Conservation (phyloP, 1,140 invertebrate species). For the Manduca sexta region DNA sequence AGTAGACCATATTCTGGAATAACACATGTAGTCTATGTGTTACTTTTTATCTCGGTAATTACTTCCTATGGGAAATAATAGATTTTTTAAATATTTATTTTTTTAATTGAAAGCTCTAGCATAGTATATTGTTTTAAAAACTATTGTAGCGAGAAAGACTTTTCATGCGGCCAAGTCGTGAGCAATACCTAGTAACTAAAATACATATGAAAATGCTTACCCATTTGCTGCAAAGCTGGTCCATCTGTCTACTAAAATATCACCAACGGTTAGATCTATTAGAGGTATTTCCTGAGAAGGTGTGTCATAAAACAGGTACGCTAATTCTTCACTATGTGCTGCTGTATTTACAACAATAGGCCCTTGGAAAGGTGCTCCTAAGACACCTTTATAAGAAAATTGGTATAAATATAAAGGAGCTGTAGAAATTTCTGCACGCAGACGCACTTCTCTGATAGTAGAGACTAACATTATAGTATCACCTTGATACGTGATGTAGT, state of each 20-base stretch:
- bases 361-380: conserved; percentile 32
- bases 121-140: too few relatives aligned
- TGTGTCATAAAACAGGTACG: conserved; percentile 46
- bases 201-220: too few relatives aligned
- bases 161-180: too few relatives aligned
- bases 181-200: too few relatives aligned
- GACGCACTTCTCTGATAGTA: conserved; percentile 43
- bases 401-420: conserved; percentile 48
- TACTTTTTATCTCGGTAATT: too few relatives aligned
- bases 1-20: too few relatives aligned
- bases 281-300: conserved; percentile 7
- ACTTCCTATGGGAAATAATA: too few relatives aligned
- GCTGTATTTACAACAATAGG: conserved; percentile 32
- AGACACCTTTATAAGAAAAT: conserved; percentile 50
- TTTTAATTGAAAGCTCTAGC: too few relatives aligned
- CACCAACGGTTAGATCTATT: conserved; percentile 35
- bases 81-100: too few relatives aligned
- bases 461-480: conserved; percentile 59
- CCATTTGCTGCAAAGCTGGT: conserved; percentile 58
- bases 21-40: too few relatives aligned
- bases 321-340: conserved; percentile 51
- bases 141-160: too few relatives aligned
- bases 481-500: conserved; percentile 46
- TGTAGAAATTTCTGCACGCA: conserved; percentile 26
- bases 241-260: conserved; percentile 56